phyloP scores from a whole-genome alignment of 2,888 invertebrate genomes.

The Epiblema foenella region DNA sequence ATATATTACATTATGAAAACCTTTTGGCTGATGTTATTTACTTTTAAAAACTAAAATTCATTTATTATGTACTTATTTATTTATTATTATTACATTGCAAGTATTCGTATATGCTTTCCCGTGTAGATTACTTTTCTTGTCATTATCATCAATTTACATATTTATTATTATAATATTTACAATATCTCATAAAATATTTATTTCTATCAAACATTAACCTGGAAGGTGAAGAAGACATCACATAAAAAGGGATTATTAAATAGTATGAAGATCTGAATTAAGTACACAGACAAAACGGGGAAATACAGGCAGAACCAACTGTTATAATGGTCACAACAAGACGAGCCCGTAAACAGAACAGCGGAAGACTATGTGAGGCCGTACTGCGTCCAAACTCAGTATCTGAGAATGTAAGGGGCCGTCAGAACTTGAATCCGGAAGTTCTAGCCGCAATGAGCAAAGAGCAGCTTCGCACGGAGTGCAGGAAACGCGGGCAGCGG shows the following conservation, averaged over 20 bases:
- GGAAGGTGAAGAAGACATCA: constrained; percentile 49
- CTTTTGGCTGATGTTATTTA: constrained; percentile 6
- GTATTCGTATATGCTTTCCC: constrained; percentile 23
- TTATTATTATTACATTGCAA: constrained; percentile 30
- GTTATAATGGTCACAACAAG: constrained; percentile 73
- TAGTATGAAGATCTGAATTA: constrained; percentile 25
- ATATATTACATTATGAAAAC: constrained; percentile 2
- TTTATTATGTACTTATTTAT: not conserved
- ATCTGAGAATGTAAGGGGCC: constrained; percentile 74
- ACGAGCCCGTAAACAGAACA: constrained; percentile 76
- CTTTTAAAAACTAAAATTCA: not conserved
- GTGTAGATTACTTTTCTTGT: constrained; percentile 13
- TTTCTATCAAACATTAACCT: constrained; percentile 50
- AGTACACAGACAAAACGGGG: constrained; percentile 42
- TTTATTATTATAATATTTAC: constrained; percentile 58
- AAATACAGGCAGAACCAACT: constrained; percentile 53
- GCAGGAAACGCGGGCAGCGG: constrained; percentile 88
- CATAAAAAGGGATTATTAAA: constrained; percentile 32
- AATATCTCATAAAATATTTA: constrained; percentile 43
- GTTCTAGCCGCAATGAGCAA: constrained; percentile 86
- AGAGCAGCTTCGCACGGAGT: constrained; percentile 88
- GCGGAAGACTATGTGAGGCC: constrained; percentile 58
- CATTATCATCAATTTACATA: constrained; percentile 35
- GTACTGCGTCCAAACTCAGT: constrained; percentile 76
- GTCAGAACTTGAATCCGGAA: constrained; percentile 77